A percentile compares a stretch with the other conserved stretches of the same genome.
Conservation (phyloP, 2,113 vertebrate species). For the Bos taurus region ARS-UCD2.0 NC_037334.1:36758501-36759000, state of each 20-base stretch:
- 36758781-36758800: not conserved
- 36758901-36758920: not conserved
- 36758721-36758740: not conserved
- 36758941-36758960: not conserved
- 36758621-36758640: not conserved
- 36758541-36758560: not conserved
- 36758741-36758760: not conserved
- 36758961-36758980: not conserved
- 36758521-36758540: not conserved
- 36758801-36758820: not conserved
- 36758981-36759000: not conserved
- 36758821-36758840: not conserved
- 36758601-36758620: not conserved
- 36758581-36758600: not conserved
- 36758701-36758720: not conserved
- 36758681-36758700: not conserved
- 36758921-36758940: not conserved
- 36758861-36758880: not conserved
- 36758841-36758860: not conserved
- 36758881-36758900: fast-evolving
- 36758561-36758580: not conserved
- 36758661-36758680: not conserved
- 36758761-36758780: not conserved
- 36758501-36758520: not conserved
- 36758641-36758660: not conserved